Evolutionary conservation across 2,888 invertebrate genomes (phyloP).

Genomic region (Apodemia hepburni): DNA sequence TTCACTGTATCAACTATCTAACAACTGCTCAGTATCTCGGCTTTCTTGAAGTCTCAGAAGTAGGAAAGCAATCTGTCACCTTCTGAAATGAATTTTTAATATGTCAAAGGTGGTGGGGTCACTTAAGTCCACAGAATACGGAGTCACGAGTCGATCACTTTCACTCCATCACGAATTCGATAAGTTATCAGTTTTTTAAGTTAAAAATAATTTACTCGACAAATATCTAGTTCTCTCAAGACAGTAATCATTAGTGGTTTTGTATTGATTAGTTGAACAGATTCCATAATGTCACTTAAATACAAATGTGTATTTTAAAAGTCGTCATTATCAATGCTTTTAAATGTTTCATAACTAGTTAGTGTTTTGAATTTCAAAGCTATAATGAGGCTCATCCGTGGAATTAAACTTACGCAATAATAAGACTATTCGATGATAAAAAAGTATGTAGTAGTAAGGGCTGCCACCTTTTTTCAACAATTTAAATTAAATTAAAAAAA

Average conservation of each 20-base stretch:
- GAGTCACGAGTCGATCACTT: neutral
- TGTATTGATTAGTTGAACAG: neutral
- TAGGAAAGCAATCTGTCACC: no score
- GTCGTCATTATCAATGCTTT: neutral
- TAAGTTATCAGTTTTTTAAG: neutral
- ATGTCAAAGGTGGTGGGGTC: no score
- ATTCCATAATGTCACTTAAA: neutral
- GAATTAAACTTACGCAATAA: neutral
- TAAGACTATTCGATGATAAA: neutral
- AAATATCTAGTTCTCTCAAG: neutral
- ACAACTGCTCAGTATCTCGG: no score
- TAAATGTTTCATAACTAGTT: conserved; percentile 1
- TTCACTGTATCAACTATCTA: no score
- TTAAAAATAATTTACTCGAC: neutral
- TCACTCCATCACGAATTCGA: conserved; percentile 1
- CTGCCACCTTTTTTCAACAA: no score
- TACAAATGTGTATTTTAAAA: neutral
- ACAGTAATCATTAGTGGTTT: neutral
- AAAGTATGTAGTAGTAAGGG: no score
- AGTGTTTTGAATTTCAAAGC: neutral
- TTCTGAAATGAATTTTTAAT: no score
- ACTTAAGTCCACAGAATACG: neutral
- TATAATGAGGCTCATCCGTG: conserved; percentile 1
- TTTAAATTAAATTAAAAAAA: no score
- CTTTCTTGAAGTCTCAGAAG: no score